phyloP scores from a whole-genome alignment of 2,797 vertebrate species.

The Tinamus major region DNA sequence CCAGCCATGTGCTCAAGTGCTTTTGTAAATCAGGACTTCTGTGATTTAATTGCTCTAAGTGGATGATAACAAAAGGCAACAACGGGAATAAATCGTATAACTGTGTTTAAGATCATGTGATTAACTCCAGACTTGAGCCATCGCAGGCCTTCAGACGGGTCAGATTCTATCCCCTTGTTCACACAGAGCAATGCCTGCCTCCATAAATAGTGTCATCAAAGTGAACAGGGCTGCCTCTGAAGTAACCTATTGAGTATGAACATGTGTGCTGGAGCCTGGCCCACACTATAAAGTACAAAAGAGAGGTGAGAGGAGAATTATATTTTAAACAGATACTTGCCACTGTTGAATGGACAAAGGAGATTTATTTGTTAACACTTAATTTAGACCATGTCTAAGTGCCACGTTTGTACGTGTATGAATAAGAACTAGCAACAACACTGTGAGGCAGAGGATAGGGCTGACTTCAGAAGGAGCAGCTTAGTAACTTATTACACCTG shows the following conservation, averaged over 20 bases:
- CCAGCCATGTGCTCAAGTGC: slow-evolving; percentile 3
- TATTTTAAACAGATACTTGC: slow-evolving; percentile 70
- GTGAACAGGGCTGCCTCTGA: slow-evolving; percentile 64
- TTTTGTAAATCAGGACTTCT: slow-evolving; percentile 41
- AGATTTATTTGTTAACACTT: slow-evolving; percentile 69
- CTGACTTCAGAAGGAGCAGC: slow-evolving; percentile 3
- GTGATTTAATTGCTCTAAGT: slow-evolving; percentile 54
- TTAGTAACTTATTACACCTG: slow-evolving; percentile 45
- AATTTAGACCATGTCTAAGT: slow-evolving; percentile 42
- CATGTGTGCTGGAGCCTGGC: slow-evolving; percentile 70
- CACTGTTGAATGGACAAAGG: slow-evolving; percentile 42
- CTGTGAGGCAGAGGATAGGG: not conserved
- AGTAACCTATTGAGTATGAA: slow-evolving; percentile 68
- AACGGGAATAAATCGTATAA: slow-evolving; percentile 51
- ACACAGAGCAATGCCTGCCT: slow-evolving; percentile 58
- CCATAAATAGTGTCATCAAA: slow-evolving; percentile 75
- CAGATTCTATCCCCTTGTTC: slow-evolving; percentile 55
- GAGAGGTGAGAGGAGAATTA: slow-evolving; percentile 68
- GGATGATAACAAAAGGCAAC: slow-evolving; percentile 57
- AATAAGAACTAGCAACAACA: not conserved
- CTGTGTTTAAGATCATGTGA: slow-evolving; percentile 51
- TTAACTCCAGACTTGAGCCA: slow-evolving; percentile 62
- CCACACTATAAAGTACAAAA: slow-evolving; percentile 69
- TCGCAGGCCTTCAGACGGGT: slow-evolving; percentile 31
- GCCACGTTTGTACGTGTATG: not conserved